Evolutionary conservation across 2,797 vertebrate genomes (phyloP), one percentile per base, ranked within the genome.

Genomic region (Gymnopithys bicolor): DNA sequence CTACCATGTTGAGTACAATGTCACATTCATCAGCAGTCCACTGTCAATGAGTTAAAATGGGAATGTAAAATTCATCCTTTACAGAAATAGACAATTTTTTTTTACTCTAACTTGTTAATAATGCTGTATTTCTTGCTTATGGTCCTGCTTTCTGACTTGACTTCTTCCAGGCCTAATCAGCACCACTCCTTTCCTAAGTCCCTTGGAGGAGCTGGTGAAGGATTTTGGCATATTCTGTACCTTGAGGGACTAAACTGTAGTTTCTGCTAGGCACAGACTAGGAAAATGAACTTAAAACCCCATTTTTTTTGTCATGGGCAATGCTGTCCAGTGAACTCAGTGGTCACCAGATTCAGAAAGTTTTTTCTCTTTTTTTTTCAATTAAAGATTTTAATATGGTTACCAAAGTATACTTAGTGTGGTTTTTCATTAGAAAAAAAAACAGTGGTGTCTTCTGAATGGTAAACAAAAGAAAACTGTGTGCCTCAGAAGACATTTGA

Each of bases 61-160:
- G 2, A 8, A 12, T 13, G 27, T 9, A 78, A 28, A 85, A 75
- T 43, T 51, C 0, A 0, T 49, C 2, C 19, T 48, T 74, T 52
- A 49, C 13, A 45, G 67, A 91, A 74, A 2, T 1, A 59, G 52
- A 15, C 15, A 0, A 32, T 18, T 46, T 58, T 45, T 45, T 23
- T 12, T 1, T 12, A 5, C 28, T 55, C 21, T 30, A 35, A 9
- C 11, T 84, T 68, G 18, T 18, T 60, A 21, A 32, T n/a, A 70
- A 53, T 32, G 19, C 12, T 3, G 1, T 11, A 8, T 27, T 83
- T 77, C 37, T 91, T 79, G 49, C 18, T 37, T 56, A 3, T 10
- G 19, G 83, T 41, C 19, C 18, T 84, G 23, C 71, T 67, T 83
- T 85, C 37, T 87, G 41, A 92, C 28, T 64, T 59, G 39, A 9